Evolutionary conservation across 2,888 invertebrate genomes (phyloP), one percentile per base, ranked within the genome.

Genomic region (Halictus ligatus): DNA sequence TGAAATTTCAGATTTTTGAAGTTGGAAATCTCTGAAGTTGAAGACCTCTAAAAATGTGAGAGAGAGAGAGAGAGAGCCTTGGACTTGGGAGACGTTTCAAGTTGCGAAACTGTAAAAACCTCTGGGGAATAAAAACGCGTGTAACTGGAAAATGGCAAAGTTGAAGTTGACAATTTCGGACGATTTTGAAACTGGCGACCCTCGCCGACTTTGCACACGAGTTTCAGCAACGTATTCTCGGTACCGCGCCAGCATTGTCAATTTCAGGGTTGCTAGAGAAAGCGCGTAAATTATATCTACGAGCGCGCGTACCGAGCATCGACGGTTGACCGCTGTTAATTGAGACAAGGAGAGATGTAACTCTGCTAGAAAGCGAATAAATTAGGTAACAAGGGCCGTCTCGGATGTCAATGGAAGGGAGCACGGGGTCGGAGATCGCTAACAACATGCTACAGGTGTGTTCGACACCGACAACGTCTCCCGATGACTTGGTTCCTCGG

Each of bases 311-410:
- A n/a, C 21, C 76, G 60, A 54, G 25, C 40, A 1, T 58, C n/a
- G 13, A 48, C 10, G 12, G 46, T 60, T 29, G n/a, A 29, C 54
- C 13, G 54, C 1, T 50, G 75, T 46, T 80, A 54, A 75, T 69
- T 29, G 54, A 54, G 69, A 50, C 35, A 50, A 71, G 18, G 46
- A 18, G 29, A 25, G 67, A 67, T 46, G 8, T 4, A 40, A 75
- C 46, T 77, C 40, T 50, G 21, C 35, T 81, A 48, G 67, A n/a
- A 84, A 74, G 76, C 35, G 48, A 69, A 81, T 78, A 78, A 73
- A 77, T 81, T 48, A 58, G 69, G 8, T 7, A 40, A 43, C 54
- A 3, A 10, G 50, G 6, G 12, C 2, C 50, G 15, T n/a, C 29
- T 72, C 7, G 5, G 48, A 58, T 46, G 50, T 75, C 18, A 75